Evolutionary conservation across 2,888 invertebrate species (phyloP).

Genomic region (Anaspis maculata): DNA sequence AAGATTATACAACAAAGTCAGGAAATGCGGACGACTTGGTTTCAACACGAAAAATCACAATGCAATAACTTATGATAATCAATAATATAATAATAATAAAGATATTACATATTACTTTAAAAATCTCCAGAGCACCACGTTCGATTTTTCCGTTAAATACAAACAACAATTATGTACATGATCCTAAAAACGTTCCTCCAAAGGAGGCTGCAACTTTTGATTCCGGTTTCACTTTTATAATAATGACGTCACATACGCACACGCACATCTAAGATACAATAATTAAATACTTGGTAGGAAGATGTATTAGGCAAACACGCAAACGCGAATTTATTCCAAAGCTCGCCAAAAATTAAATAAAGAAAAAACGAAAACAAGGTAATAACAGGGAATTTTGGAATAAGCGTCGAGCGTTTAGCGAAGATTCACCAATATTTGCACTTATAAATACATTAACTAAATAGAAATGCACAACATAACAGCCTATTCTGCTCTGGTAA

Average conservation of each 20-base stretch:
- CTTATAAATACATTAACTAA: conserved; percentile 31
- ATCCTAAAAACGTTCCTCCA: too few relatives aligned
- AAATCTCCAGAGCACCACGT: conserved; percentile 42
- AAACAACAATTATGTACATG: conserved; percentile 22
- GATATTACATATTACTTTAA: too few relatives aligned
- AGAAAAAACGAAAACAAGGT: too few relatives aligned
- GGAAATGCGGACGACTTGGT: conserved; percentile 31
- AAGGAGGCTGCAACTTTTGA: too few relatives aligned
- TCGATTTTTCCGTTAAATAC: conserved; percentile 31
- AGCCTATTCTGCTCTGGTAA: conserved; percentile 35
- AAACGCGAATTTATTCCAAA: too few relatives aligned
- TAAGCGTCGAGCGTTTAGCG: too few relatives aligned
- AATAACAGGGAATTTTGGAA: too few relatives aligned
- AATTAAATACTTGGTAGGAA: conserved; percentile 44
- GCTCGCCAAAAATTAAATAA: conserved; percentile 17
- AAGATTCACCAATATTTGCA: conserved; percentile 22
- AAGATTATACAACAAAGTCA: conserved; percentile 28
- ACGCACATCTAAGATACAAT: conserved; percentile 28
- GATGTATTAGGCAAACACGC: conserved; percentile 36
- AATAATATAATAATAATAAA: conserved; percentile 6
- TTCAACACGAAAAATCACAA: conserved; percentile 38
- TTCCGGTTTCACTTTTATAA: conserved; percentile 15
- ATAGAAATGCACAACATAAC: conserved; percentile 36
- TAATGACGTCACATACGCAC: too few relatives aligned
- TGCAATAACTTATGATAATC: conserved; percentile 33